phyloP scores from a whole-genome alignment of 2,113 vertebrate genomes.

The Psettodes erumei region DNA sequence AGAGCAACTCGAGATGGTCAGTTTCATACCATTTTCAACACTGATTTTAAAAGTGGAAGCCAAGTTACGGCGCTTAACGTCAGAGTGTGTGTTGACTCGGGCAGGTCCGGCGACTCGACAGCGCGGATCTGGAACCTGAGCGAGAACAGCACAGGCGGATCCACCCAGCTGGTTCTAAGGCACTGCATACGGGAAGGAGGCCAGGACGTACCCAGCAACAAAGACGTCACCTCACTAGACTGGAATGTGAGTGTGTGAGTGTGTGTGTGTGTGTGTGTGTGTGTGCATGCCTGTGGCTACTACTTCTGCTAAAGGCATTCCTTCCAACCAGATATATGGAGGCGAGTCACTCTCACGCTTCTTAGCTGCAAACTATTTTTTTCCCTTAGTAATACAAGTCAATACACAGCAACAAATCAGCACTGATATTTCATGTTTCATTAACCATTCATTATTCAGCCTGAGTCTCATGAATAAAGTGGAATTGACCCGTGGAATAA shows the following conservation, averaged over 20 bases:
- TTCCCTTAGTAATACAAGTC: slow-evolving; percentile 2
- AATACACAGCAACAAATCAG: not conserved
- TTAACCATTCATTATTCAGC: not conserved
- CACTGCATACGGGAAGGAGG: slow-evolving; percentile 99
- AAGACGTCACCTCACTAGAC: slow-evolving; percentile 98
- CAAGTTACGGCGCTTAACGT: not conserved
- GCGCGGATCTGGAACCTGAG: slow-evolving; percentile 99
- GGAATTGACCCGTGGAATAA: not conserved
- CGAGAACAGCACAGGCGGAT: slow-evolving; percentile 94
- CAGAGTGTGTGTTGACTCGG: not conserved
- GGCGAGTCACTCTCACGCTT: slow-evolving; percentile 19
- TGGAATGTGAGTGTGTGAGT: slow-evolving; percentile 90
- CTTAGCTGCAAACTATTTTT: slow-evolving; percentile 23
- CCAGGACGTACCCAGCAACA: slow-evolving; percentile 99
- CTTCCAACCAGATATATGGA: slow-evolving; percentile 38
- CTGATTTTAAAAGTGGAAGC: slow-evolving; percentile 17
- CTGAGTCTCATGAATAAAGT: not conserved
- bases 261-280: slow-evolving; percentile 3
- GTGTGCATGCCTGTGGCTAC: slow-evolving; percentile 14
- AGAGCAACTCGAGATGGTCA: slow-evolving; percentile 50
- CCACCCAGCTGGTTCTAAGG: slow-evolving; percentile 96
- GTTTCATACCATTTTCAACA: slow-evolving; percentile 37
- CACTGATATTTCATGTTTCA: not conserved
- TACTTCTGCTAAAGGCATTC: slow-evolving; percentile 37
- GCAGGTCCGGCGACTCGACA: slow-evolving; percentile 93